These are phyloP conservation scores for Sternotherus odoratus DNA, from an alignment of 2,797 vertebrate genomes.

Conservation along the genomic window DNA sequence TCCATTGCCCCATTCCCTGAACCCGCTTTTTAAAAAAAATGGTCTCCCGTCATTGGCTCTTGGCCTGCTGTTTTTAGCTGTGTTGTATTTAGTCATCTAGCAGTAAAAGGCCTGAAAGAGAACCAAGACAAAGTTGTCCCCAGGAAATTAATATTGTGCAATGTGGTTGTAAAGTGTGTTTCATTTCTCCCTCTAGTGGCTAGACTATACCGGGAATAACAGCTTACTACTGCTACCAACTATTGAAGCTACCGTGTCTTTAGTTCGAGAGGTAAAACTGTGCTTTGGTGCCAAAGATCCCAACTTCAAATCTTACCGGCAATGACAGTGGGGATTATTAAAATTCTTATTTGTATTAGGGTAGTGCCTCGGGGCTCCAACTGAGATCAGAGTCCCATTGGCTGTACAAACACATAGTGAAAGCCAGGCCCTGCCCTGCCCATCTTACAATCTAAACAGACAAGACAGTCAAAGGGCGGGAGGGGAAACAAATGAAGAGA, in stretches of 20 bases:
- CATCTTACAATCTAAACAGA: not conserved
- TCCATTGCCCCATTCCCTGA: not conserved
- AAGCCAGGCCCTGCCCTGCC: not conserved
- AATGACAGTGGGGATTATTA: not conserved
- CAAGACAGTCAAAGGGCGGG: not conserved
- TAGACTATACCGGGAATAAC: not conserved
- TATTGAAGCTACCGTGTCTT: not conserved
- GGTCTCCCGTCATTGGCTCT: not conserved
- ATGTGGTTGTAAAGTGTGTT: not conserved
- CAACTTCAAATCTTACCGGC: not conserved
- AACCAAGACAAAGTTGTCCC: not conserved
- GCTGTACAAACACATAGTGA: not conserved
- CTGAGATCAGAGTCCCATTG: not conserved
- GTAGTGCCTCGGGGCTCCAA: not conserved
- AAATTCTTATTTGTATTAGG: not conserved
- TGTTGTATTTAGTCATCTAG: not conserved
- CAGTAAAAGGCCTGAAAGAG: not conserved
- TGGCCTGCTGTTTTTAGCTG: not conserved
- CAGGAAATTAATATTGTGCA: not conserved
- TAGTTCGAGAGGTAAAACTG: not conserved
- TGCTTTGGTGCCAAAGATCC: not conserved
- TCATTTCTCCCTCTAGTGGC: not conserved
- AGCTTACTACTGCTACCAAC: not conserved
- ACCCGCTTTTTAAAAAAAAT: not conserved
- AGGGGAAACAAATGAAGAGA: not conserved